Conservation (phyloP, 2,888 invertebrate genomes). For the Trichopoda pennipes region DNA sequence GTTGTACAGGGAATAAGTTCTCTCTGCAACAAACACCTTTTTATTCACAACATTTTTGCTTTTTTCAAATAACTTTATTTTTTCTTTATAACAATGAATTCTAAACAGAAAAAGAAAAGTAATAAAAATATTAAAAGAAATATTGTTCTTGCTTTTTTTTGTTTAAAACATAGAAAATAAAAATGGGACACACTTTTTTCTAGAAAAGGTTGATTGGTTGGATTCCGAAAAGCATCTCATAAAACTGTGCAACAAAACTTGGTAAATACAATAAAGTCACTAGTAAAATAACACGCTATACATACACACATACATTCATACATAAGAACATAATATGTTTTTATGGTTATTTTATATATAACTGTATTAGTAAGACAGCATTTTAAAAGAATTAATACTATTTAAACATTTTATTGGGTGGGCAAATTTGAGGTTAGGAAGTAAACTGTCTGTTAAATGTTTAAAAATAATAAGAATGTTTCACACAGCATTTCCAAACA, state of each 20-base stretch:
- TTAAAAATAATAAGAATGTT: slow-evolving; percentile 43
- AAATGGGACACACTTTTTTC: slow-evolving; percentile 49
- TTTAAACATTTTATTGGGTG: too few relatives aligned
- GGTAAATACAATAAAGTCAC: background rate
- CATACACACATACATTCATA: too few relatives aligned
- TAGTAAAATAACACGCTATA: too few relatives aligned
- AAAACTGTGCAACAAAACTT: slow-evolving; percentile 16
- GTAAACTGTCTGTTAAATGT: too few relatives aligned
- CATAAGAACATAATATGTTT: too few relatives aligned
- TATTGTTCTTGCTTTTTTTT: background rate
- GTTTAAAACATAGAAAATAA: slow-evolving; percentile 22
- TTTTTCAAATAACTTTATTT: slow-evolving; percentile 49
- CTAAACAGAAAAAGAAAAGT: slow-evolving; percentile 4
- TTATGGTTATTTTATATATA: background rate
- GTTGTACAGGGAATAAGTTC: background rate
- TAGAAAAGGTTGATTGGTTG: slow-evolving; percentile 53
- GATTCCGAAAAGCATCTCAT: slow-evolving; percentile 39
- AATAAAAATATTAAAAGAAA: background rate
- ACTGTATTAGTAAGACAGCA: slow-evolving; percentile 18
- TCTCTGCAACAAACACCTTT: slow-evolving; percentile 16
- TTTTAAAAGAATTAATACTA: slow-evolving; percentile 8
- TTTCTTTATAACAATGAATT: slow-evolving; percentile 24
- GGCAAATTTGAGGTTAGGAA: too few relatives aligned
- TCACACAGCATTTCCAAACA: slow-evolving; percentile 34
- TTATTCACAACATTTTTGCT: slow-evolving; percentile 28